Conservation (phyloP, 2,888 invertebrate genomes). For the Calliopum simillimum region DNA sequence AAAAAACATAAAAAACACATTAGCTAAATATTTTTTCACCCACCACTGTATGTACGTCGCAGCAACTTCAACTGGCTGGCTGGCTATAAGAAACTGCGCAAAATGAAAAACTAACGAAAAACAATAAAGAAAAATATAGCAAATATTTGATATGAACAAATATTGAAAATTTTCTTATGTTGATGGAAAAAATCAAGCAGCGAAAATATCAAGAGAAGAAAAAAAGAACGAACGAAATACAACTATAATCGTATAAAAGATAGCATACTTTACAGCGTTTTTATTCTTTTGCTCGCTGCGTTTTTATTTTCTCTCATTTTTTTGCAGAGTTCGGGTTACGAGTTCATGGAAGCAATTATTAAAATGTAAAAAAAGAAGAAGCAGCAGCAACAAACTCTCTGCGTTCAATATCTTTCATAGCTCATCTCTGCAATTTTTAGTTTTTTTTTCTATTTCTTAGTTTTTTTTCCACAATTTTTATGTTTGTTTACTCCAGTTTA, state of each 20-base stretch:
- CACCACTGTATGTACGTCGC: too few relatives aligned
- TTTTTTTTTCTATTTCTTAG: background rate
- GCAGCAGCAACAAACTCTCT: background rate
- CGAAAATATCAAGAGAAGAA: background rate
- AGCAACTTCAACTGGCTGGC: too few relatives aligned
- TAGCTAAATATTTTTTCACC: too few relatives aligned
- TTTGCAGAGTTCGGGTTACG: background rate
- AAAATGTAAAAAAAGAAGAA: background rate
- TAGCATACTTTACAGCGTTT: background rate
- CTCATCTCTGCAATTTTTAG: background rate
- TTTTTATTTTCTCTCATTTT: background rate
- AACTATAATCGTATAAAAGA: too few relatives aligned
- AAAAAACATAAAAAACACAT: too few relatives aligned
- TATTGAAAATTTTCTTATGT: conserved; percentile 37
- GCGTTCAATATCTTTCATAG: background rate
- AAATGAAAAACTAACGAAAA: conserved; percentile 3
- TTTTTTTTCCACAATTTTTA: background rate
- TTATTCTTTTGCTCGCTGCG: background rate
- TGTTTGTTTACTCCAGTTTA: conserved; percentile 3
- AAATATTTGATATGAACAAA: conserved; percentile 38
- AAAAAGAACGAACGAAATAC: background rate
- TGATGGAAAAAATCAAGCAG: conserved; percentile 25
- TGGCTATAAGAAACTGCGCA: background rate
- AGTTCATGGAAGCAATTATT: conserved; percentile 15
- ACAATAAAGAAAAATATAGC: conserved; percentile 9